Conservation (phyloP, 2,888 invertebrate species). For the Diogma glabrata region DNA sequence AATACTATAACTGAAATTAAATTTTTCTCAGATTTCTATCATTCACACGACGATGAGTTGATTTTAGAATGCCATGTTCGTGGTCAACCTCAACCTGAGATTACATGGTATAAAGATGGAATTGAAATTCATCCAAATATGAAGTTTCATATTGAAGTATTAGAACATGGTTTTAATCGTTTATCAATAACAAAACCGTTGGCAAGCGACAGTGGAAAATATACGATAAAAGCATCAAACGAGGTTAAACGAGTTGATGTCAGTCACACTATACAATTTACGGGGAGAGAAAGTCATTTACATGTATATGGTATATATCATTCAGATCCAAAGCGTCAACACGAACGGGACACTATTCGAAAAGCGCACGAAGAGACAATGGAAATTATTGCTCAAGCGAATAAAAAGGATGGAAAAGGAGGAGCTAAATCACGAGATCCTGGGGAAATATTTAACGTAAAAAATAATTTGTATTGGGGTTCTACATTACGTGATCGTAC, state of each 20-base stretch:
- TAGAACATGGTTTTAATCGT: conserved; percentile 39
- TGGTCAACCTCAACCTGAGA: conserved; percentile 33
- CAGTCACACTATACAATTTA: conserved; percentile 39
- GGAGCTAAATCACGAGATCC: conserved; percentile 21
- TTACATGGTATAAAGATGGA: conserved; percentile 33
- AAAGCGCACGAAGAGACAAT: conserved; percentile 33
- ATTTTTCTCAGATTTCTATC: conserved; percentile 31
- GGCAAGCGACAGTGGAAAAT: conserved; percentile 51
- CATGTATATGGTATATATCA: conserved; percentile 34
- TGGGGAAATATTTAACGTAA: conserved; percentile 29
- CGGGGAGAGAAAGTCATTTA: conserved; percentile 42
- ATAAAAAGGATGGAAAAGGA: background rate
- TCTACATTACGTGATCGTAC: conserved; percentile 66
- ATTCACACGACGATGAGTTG: conserved; percentile 44
- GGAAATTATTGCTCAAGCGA: conserved; percentile 17
- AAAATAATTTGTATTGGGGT: conserved; percentile 46
- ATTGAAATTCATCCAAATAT: conserved; percentile 31
- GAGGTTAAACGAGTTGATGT: conserved; percentile 46
- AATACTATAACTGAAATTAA: conserved; percentile 2
- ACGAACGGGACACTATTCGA: conserved; percentile 30
- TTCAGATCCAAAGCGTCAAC: conserved; percentile 30
- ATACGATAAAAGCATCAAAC: conserved; percentile 58
- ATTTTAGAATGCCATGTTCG: conserved; percentile 42
- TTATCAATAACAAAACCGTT: conserved; percentile 44
- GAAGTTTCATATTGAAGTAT: conserved; percentile 33